Evolutionary conservation across 2,888 invertebrate genomes (phyloP).

Genomic region (Octodonta nipae): DNA sequence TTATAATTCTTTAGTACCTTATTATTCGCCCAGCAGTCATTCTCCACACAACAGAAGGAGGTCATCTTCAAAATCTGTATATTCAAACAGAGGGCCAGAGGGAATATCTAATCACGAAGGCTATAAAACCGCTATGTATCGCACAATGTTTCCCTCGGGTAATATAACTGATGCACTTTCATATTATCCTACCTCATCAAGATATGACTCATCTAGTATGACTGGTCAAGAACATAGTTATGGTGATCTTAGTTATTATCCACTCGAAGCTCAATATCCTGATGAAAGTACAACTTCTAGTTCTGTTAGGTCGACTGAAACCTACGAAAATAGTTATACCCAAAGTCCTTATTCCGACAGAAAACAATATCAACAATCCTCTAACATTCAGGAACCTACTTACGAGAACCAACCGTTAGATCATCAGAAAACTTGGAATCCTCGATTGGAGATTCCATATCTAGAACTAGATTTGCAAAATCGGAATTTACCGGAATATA

Average conservation of each 20-base stretch:
- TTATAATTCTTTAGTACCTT: conserved; percentile 36
- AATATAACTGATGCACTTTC: conserved; percentile 67
- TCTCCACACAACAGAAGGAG: conserved; percentile 22
- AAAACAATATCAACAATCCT: conserved; percentile 20
- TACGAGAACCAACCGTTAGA: conserved; percentile 28
- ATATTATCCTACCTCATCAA: conserved; percentile 62
- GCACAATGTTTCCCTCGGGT: conserved; percentile 56
- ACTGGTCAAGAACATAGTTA: conserved; percentile 42
- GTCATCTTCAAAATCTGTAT: conserved; percentile 39
- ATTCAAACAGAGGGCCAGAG: conserved; percentile 37
- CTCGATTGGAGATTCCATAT: conserved; percentile 34
- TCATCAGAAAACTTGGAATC: conserved; percentile 30
- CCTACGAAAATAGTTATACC: conserved; percentile 40
- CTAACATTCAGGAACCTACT: conserved; percentile 22
- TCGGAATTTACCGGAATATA: conserved; percentile 40
- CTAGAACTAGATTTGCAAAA: conserved; percentile 38
- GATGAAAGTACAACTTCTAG: conserved; percentile 46
- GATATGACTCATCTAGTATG: conserved; percentile 43
- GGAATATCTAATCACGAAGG: conserved; percentile 48
- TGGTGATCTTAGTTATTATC: conserved; percentile 45
- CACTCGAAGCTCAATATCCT: conserved; percentile 35
- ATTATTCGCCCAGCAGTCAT: neutral
- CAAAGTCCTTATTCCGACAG: conserved; percentile 30
- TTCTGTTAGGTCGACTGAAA: conserved; percentile 47
- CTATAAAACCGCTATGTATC: conserved; percentile 50